Percentiles rank a stretch among this genome's conserved stretches.
Evolutionary conservation across 1,140 invertebrate species (phyloP).

Genomic region (Adoxophyes honmai): DNA sequence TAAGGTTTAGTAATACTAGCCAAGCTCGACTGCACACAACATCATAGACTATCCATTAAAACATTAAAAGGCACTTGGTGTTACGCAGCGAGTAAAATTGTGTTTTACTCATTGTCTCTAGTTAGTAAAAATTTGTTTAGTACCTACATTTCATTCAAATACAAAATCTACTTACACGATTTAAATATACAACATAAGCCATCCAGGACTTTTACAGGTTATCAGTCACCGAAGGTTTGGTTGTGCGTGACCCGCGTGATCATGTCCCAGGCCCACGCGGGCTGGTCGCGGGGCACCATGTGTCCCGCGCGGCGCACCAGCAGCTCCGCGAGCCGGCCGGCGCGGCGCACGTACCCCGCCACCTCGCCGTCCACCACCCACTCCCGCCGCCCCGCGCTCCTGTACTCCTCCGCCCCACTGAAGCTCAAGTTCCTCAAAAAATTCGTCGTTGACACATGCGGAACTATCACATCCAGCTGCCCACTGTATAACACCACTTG

Average conservation of each 20-base stretch:
- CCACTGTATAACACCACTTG: conserved; percentile 85
- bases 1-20: too few relatives aligned
- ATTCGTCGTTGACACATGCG: conserved; percentile 83
- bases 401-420: conserved; percentile 78
- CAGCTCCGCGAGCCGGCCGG: conserved; percentile 83
- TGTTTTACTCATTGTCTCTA: too few relatives aligned
- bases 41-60: too few relatives aligned
- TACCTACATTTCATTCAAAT: too few relatives aligned
- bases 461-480: conserved; percentile 87
- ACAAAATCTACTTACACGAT: too few relatives aligned
- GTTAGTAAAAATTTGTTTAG: too few relatives aligned
- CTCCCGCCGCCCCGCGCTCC: conserved; percentile 74
- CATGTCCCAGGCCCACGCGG: conserved; percentile 33
- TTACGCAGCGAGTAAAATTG: too few relatives aligned
- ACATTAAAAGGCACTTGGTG: too few relatives aligned
- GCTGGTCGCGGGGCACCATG: conserved; percentile 86
- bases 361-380: conserved; percentile 81
- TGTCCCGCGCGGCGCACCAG: conserved; percentile 86
- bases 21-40: too few relatives aligned
- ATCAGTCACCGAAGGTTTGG: background rate
- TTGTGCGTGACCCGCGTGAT: background rate
- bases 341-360: conserved; percentile 83
- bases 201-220: too few relatives aligned
- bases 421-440: conserved; percentile 82
- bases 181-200: too few relatives aligned